Conservation (phyloP, 1,140 invertebrate genomes). For the Phthorimaea operculella region DNA sequence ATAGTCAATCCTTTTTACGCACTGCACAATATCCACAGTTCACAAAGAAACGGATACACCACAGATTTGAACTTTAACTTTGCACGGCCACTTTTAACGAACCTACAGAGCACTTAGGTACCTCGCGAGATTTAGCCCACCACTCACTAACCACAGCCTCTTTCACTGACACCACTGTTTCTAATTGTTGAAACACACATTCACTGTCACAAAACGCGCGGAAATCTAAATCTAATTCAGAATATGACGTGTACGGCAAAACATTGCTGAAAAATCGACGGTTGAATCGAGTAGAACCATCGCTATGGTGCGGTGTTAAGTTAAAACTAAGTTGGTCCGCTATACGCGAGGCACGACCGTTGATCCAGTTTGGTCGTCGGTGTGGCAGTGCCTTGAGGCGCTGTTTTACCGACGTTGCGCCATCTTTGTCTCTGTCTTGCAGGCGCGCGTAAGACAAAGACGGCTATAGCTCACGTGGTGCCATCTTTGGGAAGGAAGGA, state of each 20-base stretch:
- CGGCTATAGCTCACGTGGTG: neutral
- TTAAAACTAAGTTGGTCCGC: constrained; percentile 61
- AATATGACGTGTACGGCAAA: constrained; percentile 48
- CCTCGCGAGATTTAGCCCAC: constrained; percentile 55
- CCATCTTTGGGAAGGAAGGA: neutral
- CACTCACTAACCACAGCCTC: constrained; percentile 51
- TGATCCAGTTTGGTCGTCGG: constrained; percentile 58
- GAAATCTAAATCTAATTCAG: constrained; percentile 35
- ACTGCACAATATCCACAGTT: constrained; percentile 41
- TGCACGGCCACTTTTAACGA: constrained; percentile 57
- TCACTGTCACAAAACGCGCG: constrained; percentile 31
- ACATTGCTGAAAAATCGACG: constrained; percentile 43
- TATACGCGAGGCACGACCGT: constrained; percentile 55
- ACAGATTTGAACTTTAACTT: constrained; percentile 51
- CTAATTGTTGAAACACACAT: constrained; percentile 11
- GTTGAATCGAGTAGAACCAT: constrained; percentile 48
- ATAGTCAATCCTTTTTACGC: constrained; percentile 46
- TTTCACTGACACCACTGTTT: constrained; percentile 5
- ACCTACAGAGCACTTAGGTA: constrained; percentile 48
- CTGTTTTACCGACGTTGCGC: constrained; percentile 50
- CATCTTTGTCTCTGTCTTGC: neutral
- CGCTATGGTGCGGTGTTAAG: constrained; percentile 47
- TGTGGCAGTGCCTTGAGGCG: constrained; percentile 34
- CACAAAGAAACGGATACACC: constrained; percentile 38
- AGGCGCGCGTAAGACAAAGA: neutral